Evolutionary conservation across 2,888 invertebrate genomes (phyloP).

Genomic region (Sarcophaga variegata): DNA sequence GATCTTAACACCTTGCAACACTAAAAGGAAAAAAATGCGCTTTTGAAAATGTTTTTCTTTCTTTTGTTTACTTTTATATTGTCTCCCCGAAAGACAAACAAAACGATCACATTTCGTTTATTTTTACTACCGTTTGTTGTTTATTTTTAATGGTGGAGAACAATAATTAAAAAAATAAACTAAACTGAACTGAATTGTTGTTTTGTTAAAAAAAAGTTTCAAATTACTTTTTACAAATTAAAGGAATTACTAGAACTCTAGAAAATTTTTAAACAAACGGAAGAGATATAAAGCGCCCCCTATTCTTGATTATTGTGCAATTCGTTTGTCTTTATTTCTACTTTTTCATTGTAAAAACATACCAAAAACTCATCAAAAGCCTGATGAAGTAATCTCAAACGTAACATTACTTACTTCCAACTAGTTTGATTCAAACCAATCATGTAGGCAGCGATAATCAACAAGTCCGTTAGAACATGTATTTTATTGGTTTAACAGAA

Average conservation of each 20-base stretch:
- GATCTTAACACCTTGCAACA: conserved; percentile 48
- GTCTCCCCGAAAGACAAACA: conserved; percentile 22
- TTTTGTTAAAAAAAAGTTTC: conserved; percentile 19
- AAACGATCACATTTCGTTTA: conserved; percentile 32
- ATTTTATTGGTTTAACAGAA: too few relatives aligned
- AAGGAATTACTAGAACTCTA: not conserved
- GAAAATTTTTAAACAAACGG: not conserved
- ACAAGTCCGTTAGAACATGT: too few relatives aligned
- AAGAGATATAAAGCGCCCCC: not conserved
- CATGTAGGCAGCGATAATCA: too few relatives aligned
- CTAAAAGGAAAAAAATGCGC: not conserved
- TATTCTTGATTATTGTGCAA: not conserved
- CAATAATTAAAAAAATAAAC: not conserved
- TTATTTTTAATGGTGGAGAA: conserved; percentile 2
- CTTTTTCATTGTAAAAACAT: not conserved
- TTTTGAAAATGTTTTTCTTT: conserved; percentile 1
- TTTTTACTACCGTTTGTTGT: not conserved
- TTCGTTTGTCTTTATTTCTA: not conserved
- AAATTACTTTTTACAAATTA: conserved; percentile 27
- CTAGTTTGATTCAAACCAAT: too few relatives aligned
- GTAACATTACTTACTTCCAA: too few relatives aligned
- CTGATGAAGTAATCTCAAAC: too few relatives aligned
- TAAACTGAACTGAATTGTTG: not conserved
- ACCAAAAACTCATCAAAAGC: too few relatives aligned
- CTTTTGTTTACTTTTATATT: conserved; percentile 30